Evolutionary conservation across 2,113 vertebrate genomes (phyloP).

Genomic region (Corythornis vintsioides): DNA sequence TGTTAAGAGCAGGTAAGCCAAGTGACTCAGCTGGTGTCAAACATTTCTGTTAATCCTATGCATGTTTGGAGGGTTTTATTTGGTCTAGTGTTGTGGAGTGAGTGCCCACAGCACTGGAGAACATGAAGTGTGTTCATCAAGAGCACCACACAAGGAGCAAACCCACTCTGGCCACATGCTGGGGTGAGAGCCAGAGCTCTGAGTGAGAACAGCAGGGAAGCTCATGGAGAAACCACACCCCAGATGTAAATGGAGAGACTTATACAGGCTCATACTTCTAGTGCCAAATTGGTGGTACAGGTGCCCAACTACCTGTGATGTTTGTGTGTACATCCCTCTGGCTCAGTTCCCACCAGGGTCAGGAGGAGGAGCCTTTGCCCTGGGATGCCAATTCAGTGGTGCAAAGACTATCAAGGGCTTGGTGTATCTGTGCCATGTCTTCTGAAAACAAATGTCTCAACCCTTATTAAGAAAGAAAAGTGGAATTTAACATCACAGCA

Average conservation of each 20-base stretch:
- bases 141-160: background rate
- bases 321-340: background rate
- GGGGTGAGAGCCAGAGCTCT: background rate
- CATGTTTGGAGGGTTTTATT: background rate
- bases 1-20: background rate
- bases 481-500: background rate
- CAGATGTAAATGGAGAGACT: background rate
- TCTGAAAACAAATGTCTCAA: background rate
- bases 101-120: accelerated
- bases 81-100: background rate
- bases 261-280: background rate
- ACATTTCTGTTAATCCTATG: background rate
- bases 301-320: background rate
- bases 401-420: background rate
- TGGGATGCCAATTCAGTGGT: accelerated
- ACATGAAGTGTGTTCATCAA: background rate
- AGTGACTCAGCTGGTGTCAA: background rate
- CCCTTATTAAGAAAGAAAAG: background rate
- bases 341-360: background rate
- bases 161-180: accelerated
- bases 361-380: background rate
- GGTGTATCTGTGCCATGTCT: background rate
- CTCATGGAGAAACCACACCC: accelerated
- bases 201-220: accelerated
- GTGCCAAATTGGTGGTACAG: background rate